Base-by-base conservation (phyloP, 2,888 invertebrate species). In the Sinohyriopsis cumingii region DNA sequence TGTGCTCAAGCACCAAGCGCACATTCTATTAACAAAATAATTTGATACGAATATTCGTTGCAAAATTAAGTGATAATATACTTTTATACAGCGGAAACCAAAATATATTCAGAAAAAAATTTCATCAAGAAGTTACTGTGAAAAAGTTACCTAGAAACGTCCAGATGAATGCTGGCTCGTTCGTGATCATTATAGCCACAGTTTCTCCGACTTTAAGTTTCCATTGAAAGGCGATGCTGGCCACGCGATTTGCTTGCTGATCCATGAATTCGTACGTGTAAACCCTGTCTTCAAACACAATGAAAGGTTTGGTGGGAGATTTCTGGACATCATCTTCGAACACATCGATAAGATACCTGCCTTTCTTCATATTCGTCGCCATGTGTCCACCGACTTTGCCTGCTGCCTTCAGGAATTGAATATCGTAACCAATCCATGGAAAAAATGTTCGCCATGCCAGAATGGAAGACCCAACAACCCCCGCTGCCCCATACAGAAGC, bases 81-180 rank as follows among this genome's bases (percentile, higher is more conserved):
- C 12, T 15, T 15, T 15, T 1, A 3, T 12, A 45, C 45, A 15
- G 12, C 1, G 45, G 45, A 15, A 45, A 45, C 45, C 0, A 15
- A 3, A 12, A 45, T 15, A 45, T 45, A 45, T 45, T 45, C 15
- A 45, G 45, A 45, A 45, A 15, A 45, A n/a, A 45, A 15, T 45
- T 3, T 45, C 45, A 15, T 15, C 45, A 15, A 15, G 45, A 45
- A 12, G 45, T 45, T 15, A 45, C 15, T 45, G 15, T 45, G 3
- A 45, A 45, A 45, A 45, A 1, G 45, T 75, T 75, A 87, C 88
- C 88, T 63, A 85, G 67, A 73, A 84, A 83, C n/a, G 84, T 87
- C 87, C 87, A 88, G 3, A 88, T 71, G 69, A 87, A 87, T 0
- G 82, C 79, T 33, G 88, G 88, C 45, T 83, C 82, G 75, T 88